Evolutionary conservation across 2,797 vertebrate genomes (phyloP).

Genomic region (Glyptemys insculpta): DNA sequence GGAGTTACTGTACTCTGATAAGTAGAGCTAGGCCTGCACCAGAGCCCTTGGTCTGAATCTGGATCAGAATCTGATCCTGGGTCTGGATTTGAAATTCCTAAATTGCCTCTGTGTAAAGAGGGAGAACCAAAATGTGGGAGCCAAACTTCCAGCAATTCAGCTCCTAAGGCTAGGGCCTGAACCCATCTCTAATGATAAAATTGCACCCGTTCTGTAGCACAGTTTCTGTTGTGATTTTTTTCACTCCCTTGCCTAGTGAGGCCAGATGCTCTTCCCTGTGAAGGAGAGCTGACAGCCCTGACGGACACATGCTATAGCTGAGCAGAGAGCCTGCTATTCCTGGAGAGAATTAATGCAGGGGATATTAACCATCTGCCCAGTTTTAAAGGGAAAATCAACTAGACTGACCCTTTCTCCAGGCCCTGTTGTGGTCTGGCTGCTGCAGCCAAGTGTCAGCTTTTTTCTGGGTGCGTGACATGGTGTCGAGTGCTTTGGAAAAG

Average conservation of each 20-base stretch:
- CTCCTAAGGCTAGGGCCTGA: background rate
- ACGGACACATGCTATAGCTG: conserved; percentile 61
- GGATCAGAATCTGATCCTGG: background rate
- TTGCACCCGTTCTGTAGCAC: conserved; percentile 12
- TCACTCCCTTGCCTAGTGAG: conserved; percentile 50
- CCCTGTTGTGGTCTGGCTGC: rapidly evolving
- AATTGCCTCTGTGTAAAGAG: background rate
- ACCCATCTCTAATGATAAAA: conserved; percentile 37
- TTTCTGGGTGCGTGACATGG: background rate
- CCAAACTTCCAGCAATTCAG: background rate
- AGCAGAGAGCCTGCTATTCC: conserved; percentile 58
- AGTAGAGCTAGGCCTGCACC: background rate
- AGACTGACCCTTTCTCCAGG: background rate
- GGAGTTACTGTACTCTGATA: too few relatives aligned
- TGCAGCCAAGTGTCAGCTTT: background rate
- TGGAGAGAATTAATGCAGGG: conserved; percentile 60
- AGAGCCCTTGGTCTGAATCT: background rate
- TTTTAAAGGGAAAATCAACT: conserved; percentile 22
- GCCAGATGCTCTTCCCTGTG: conserved; percentile 65
- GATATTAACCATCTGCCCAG: conserved; percentile 71
- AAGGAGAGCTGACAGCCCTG: conserved; percentile 65
- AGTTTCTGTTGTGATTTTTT: background rate
- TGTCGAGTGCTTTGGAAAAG: background rate
- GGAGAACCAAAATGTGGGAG: background rate
- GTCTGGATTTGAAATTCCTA: background rate